These are phyloP conservation scores for Echiichthys vipera DNA, from an alignment of 2,797 vertebrate species.

Conservation along the genomic window DNA sequence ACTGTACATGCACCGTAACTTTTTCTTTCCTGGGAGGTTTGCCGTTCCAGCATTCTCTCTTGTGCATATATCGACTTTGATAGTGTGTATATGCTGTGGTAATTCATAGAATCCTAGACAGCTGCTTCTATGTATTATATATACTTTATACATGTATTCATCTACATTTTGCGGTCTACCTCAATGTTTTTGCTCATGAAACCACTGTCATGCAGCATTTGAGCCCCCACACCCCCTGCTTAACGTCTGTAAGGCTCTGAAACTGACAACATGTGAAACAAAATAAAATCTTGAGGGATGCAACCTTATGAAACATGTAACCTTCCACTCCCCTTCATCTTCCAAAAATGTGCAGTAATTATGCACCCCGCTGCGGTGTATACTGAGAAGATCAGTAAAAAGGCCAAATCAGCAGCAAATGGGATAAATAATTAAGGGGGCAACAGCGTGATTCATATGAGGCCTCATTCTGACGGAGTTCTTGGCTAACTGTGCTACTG, in stretches of 20 bases:
- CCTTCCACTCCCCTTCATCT: neutral
- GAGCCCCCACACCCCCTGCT: neutral
- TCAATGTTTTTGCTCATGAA: neutral
- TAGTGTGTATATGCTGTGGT: too few species aligned
- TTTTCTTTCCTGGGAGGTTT: too few species aligned
- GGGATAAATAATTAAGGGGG: slow-evolving; percentile 71
- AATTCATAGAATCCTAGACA: neutral
- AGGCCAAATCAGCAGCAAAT: slow-evolving; percentile 67
- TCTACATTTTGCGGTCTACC: neutral
- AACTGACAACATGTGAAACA: neutral
- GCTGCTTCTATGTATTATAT: too few species aligned
- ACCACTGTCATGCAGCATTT: neutral
- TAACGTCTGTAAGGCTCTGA: neutral
- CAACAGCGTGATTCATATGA: slow-evolving; percentile 45
- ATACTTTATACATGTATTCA: too few species aligned
- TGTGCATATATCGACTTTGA: too few species aligned
- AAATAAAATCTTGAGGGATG: neutral
- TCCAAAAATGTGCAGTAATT: slow-evolving; percentile 40
- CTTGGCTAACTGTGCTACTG: slow-evolving; percentile 4
- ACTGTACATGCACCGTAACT: too few species aligned
- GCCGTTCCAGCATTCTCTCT: too few species aligned
- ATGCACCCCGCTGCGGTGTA: slow-evolving; percentile 60
- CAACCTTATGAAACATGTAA: neutral
- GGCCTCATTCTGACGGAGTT: neutral
- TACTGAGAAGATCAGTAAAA: slow-evolving; percentile 57